phyloP scores from a whole-genome alignment of 1,140 invertebrate species.

The Zaprionus kolodkinae region DNA sequence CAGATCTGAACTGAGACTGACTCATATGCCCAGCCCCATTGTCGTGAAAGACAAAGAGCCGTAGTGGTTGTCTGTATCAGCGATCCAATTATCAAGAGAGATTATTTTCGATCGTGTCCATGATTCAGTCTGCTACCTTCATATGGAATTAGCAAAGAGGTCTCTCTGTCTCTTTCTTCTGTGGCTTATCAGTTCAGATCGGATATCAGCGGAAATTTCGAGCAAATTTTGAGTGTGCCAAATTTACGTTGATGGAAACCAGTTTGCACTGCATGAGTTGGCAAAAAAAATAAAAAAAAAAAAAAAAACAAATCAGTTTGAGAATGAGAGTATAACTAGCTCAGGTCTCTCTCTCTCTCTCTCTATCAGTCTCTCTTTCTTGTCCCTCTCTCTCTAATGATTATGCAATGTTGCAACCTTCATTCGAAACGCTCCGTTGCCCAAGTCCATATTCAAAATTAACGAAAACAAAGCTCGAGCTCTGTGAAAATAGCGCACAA shows the following conservation, averaged over 20 bases:
- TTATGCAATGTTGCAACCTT: conserved; percentile 43
- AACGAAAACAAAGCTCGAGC: conserved; percentile 16
- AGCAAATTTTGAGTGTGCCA: conserved; percentile 18
- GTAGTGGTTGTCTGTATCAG: not conserved
- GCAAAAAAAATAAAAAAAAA: not conserved
- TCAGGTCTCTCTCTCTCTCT: not conserved
- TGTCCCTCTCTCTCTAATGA: not conserved
- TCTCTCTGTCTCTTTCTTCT: not conserved
- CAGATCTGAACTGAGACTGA: not conserved
- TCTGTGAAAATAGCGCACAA: conserved; percentile 15
- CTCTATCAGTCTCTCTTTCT: not conserved
- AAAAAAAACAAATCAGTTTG: not conserved
- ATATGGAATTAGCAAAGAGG: not conserved
- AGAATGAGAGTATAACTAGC: not conserved
- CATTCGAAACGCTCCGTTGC: conserved; percentile 37
- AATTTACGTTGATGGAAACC: conserved; percentile 19
- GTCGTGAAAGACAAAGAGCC: not conserved
- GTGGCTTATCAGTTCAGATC: conserved; percentile 12
- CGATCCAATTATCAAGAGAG: conserved; percentile 19
- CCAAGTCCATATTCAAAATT: conserved; percentile 32
- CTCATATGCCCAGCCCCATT: not conserved
- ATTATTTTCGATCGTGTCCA: conserved; percentile 14
- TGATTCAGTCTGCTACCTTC: conserved; percentile 21
- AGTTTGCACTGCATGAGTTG: conserved; percentile 4
- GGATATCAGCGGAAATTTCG: conserved; percentile 14